A percentile compares a stretch with the other conserved stretches of the same genome.
phyloP scores from a whole-genome alignment of 53 echinoderm and acorn worm species.

The Apostichopus leukothele region DNA sequence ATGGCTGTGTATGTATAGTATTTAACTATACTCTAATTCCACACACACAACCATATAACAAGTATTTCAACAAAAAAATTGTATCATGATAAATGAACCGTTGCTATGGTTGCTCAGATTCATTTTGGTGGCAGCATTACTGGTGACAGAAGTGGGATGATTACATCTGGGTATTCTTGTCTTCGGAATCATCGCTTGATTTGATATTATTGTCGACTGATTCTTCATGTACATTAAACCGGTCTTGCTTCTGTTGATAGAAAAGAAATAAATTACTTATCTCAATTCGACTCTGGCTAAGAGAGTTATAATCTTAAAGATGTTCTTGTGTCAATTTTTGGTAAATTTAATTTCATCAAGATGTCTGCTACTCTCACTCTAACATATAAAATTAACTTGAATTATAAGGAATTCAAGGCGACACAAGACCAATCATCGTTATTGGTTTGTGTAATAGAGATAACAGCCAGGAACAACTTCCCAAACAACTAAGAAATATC shows the following conservation, averaged over 20 bases:
- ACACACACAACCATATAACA: too few species aligned
- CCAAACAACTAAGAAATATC: too few species aligned
- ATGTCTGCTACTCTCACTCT: background rate
- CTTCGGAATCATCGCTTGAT: background rate
- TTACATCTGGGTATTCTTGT: background rate
- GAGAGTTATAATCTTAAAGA: background rate
- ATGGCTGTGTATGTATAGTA: too few species aligned
- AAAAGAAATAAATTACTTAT: background rate
- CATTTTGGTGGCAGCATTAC: background rate
- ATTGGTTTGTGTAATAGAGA: too few species aligned
- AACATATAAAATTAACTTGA: background rate
- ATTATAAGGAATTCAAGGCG: too few species aligned
- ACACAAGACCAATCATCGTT: too few species aligned
- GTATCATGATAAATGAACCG: too few species aligned
- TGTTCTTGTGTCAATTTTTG: too few species aligned
- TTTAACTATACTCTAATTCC: too few species aligned
- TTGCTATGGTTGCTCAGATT: too few species aligned
- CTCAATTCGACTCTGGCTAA: background rate
- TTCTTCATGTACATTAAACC: background rate
- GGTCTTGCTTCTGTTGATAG: background rate
- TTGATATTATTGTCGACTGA: background rate
- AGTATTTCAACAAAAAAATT: too few species aligned
- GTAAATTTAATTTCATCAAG: background rate
- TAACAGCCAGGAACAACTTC: too few species aligned
- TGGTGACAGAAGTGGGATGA: background rate